A percentile compares a stretch with the other conserved stretches of the same genome.
These are phyloP conservation scores for Calameuta filiformis DNA, from an alignment of 2,888 invertebrate species.

Conservation along the genomic window DNA sequence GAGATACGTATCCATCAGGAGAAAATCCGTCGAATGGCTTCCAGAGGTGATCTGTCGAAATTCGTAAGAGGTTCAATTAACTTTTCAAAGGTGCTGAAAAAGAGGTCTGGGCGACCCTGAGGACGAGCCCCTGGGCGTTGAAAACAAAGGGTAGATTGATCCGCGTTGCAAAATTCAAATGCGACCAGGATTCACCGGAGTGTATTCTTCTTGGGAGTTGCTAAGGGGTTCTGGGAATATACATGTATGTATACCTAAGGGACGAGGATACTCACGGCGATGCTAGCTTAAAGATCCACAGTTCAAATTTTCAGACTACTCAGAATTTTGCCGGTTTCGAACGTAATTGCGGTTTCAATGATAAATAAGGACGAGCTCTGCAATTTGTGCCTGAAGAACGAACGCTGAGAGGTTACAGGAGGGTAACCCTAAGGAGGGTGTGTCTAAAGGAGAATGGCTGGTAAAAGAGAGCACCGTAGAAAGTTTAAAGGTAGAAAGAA, in stretches of 20 bases:
- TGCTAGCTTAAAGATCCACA: not conserved
- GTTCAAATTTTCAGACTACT: not conserved
- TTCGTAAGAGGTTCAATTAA: not conserved
- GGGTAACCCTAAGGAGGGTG: not conserved
- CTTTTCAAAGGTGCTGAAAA: not conserved
- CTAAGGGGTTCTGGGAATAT: not conserved
- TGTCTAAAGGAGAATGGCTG: not conserved
- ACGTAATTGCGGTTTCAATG: constrained; percentile 29
- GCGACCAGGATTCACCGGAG: not conserved
- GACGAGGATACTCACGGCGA: not conserved
- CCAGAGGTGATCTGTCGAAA: not conserved
- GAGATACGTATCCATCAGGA: not conserved
- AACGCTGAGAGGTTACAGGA: not conserved
- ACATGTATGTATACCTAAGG: not conserved
- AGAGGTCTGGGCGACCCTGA: not conserved
- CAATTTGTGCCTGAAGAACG: constrained; percentile 14
- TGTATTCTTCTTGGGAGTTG: not conserved
- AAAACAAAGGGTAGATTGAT: not conserved
- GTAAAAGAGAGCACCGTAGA: not conserved
- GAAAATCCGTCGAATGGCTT: not conserved
- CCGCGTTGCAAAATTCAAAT: not conserved
- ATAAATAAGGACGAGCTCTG: constrained; percentile 20
- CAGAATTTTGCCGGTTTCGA: constrained; percentile 15
- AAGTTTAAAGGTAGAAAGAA: not conserved
- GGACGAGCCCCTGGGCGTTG: not conserved